Evolutionary conservation across 2,113 vertebrate genomes (phyloP).

Genomic region (Puffinus mauretanicus): DNA sequence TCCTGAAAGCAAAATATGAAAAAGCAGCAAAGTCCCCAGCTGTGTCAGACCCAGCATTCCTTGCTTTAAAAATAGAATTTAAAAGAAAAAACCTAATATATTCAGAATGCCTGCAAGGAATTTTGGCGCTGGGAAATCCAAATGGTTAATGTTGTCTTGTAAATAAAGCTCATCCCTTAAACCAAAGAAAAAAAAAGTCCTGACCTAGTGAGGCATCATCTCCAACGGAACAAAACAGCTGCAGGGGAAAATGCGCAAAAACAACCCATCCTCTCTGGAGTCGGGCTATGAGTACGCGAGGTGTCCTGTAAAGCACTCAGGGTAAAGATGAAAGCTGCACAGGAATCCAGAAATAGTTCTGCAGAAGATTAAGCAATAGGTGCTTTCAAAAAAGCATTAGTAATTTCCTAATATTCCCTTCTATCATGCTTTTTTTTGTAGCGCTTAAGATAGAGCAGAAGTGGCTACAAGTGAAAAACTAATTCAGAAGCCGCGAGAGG

Average conservation of each 20-base stretch:
- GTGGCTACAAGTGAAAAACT: slow-evolving; percentile 43
- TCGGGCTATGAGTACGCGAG: background rate
- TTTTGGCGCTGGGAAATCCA: background rate
- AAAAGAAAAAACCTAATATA: background rate
- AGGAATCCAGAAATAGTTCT: slow-evolving; percentile 36
- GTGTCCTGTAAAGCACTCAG: background rate
- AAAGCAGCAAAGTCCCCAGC: background rate
- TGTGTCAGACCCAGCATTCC: background rate
- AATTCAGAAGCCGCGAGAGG: slow-evolving; percentile 30
- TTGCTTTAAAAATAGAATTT: background rate
- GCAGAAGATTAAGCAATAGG: slow-evolving; percentile 8
- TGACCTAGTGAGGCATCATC: background rate
- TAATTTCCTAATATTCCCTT: slow-evolving; percentile 18
- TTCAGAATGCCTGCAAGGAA: background rate
- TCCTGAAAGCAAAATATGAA: background rate
- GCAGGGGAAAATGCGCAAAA: background rate
- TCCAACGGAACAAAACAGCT: background rate
- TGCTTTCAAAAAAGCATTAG: slow-evolving; percentile 16
- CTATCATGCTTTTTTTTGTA: background rate
- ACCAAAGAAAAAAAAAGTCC: background rate
- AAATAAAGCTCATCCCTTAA: slow-evolving; percentile 18
- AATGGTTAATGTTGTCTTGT: slow-evolving; percentile 5
- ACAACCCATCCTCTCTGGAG: background rate
- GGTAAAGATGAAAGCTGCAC: slow-evolving; percentile 7
- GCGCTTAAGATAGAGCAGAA: slow-evolving; percentile 48